phyloP scores from a whole-genome alignment of 2,888 invertebrate species.

The Ectemnius continuus region DNA sequence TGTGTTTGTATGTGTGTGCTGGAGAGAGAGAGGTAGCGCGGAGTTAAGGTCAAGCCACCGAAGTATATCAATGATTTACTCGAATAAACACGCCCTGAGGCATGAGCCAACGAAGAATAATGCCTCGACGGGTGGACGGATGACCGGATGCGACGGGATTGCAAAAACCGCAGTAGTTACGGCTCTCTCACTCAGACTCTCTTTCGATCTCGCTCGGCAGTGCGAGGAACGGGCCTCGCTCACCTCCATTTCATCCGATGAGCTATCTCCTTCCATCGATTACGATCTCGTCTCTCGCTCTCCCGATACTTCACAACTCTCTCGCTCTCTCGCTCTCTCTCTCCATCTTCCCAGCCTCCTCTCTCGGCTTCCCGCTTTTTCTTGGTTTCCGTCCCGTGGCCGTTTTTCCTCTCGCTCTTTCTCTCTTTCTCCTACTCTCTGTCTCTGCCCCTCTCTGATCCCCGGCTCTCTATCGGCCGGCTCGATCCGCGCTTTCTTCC shows the following conservation, averaged over 20 bases:
- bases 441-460: too few species aligned
- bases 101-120: conserved; percentile 58
- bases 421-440: conserved; percentile 1
- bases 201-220: conserved; percentile 32
- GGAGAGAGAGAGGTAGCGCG: neutral
- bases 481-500: conserved; percentile 44
- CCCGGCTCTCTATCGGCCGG: conserved; percentile 9
- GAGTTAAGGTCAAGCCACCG: conserved; percentile 15
- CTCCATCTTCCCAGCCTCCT: conserved; percentile 29
- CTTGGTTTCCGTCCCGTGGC: too few species aligned
- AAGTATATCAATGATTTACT: conserved; percentile 70
- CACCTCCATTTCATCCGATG: neutral
- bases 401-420: conserved; percentile 20
- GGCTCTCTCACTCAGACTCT: conserved; percentile 54
- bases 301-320: conserved; percentile 44
- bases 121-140: conserved; percentile 63
- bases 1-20: neutral
- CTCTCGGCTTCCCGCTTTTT: neutral
- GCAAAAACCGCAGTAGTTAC: conserved; percentile 71
- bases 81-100: conserved; percentile 73
- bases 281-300: conserved; percentile 16
- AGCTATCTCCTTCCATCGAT: conserved; percentile 38
- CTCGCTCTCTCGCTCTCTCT: conserved; percentile 31
- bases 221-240: conserved; percentile 49
- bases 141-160: conserved; percentile 74